Conservation (phyloP, 2,888 invertebrate species). For the Anthrax anthrax region DNA sequence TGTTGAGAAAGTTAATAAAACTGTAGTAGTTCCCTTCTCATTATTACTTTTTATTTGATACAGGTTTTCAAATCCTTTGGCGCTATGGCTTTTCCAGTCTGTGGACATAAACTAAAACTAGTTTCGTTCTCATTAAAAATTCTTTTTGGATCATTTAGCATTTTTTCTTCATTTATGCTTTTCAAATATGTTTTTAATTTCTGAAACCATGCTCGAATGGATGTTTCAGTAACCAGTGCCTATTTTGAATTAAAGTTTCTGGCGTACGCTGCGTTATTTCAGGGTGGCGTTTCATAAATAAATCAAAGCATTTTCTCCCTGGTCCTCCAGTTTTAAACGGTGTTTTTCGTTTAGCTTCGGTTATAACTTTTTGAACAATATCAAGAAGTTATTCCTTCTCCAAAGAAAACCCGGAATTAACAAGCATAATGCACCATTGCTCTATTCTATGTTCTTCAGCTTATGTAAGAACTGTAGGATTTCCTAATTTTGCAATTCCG, state of each 20-base stretch:
- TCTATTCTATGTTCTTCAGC: neutral
- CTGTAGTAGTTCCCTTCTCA: constrained; percentile 4
- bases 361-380: neutral
- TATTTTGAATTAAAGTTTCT: too few relatives aligned
- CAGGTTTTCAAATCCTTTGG: neutral
- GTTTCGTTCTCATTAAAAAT: constrained; percentile 6
- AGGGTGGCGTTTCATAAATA: neutral
- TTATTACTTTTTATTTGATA: neutral
- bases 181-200: too few relatives aligned
- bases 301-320: neutral
- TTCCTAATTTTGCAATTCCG: neutral
- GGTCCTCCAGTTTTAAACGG: neutral
- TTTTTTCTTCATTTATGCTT: neutral
- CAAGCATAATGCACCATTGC: neutral
- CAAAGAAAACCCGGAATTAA: neutral
- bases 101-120: neutral
- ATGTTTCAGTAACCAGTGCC: too few relatives aligned
- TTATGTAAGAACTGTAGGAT: neutral
- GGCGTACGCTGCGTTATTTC: neutral
- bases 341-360: too few relatives aligned
- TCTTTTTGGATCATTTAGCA: constrained; percentile 3
- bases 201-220: too few relatives aligned
- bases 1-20: constrained; percentile 2
- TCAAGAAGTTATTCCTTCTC: neutral
- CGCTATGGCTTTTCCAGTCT: constrained; percentile 3